Evolutionary conservation across 2,797 vertebrate genomes (phyloP), one percentile per base, ranked within the genome.

Genomic region (Choloepus didactylus): DNA sequence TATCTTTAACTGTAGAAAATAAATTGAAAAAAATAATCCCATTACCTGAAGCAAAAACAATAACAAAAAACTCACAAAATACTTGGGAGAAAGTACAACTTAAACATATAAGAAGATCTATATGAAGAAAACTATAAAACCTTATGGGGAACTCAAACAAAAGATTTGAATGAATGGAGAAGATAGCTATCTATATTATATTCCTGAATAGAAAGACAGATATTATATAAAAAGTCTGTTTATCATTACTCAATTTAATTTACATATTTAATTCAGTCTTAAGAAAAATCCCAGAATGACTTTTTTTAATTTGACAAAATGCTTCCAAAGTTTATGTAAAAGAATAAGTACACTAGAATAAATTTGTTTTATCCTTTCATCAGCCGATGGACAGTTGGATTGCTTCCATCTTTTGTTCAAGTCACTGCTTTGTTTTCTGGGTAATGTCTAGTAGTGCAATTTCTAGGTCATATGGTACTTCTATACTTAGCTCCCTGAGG

Each of bases 261-360:
- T 93, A 54, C 46, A 64, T 93, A 85, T 54, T 83, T 87, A 91
- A 88, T 81, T 95, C n/a, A 21, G 9, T 87, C 69, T 87, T 87
- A 38, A 87, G 35, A 91, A 95, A 88, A 77, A 72, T 72, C 35
- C 44, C 66, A 90, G 51, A 95, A 9, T 72, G 11, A 0, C n/a
- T 35, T 83, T 73, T 95, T 41, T n/a, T 21, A 70, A 86, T 46
- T 93, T 79, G 67, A 89, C 49, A 91, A 82, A 96, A 83, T 77
- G 16, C 46, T 79, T 86, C 49, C 44, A 77, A 92, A 49, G 29
- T 54, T 11, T 18, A 29, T 86, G 66, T 60, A 66, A 95, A 87
- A n/a, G n/a, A 81, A 49, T 46, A 75, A 18, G 12, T 64, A 29
- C 62, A 76, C 66, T 31, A 88, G 10, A 77, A 60, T 56, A 41